Evolutionary conservation across 2,888 invertebrate genomes (phyloP), one percentile per base, ranked within the genome.

Genomic region (Tinea trinotella): DNA sequence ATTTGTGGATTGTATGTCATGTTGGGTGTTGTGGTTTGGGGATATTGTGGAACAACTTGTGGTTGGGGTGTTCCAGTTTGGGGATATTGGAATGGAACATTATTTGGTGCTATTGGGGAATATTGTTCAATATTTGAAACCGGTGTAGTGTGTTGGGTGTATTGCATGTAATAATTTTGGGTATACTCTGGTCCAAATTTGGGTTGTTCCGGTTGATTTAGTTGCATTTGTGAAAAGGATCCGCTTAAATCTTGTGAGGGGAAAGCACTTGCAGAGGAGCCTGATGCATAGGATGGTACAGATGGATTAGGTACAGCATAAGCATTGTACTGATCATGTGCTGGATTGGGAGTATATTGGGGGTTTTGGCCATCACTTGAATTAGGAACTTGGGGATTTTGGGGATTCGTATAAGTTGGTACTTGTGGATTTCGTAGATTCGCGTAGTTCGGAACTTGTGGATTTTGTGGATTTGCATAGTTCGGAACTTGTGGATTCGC

Each of bases 151-250:
- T 7, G n/a, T 12, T 40, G 40, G 6, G 10, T 6, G 13, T 40
- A 40, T 15, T 40, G 15, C 1, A 70, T 77, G 61, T 80, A 81
- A 58, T 69, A 82, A 1, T 77, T 81, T 53, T 84, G 76, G 0
- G 76, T 69, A 57, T 82, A 81, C 52, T 81, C 80, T 0, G 63
- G 59, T 0, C 63, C 65, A 53, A 65, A 71, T 15, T n/a, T 40
- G 12, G 40, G 7, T 15, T 40, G 40, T 40, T 46, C 46, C 15
- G 46, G 46, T 46, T 46, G 17, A 10, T 46, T 40, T 17, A 46
- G 2, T 24, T 82, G 76, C 81, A 85, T 76, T 56, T 82, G 75
- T 0, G 76, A 69, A 56, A 85, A 81, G 13, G 10, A 15, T 5
- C 19, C 46, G 13, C 9, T 15, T 19, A 46, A 19, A 46, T 46